Percentiles rank a stretch among this genome's conserved stretches.
phyloP scores from a whole-genome alignment of 2,797 vertebrate genomes.

The Hyperoplus lanceolatus region DNA sequence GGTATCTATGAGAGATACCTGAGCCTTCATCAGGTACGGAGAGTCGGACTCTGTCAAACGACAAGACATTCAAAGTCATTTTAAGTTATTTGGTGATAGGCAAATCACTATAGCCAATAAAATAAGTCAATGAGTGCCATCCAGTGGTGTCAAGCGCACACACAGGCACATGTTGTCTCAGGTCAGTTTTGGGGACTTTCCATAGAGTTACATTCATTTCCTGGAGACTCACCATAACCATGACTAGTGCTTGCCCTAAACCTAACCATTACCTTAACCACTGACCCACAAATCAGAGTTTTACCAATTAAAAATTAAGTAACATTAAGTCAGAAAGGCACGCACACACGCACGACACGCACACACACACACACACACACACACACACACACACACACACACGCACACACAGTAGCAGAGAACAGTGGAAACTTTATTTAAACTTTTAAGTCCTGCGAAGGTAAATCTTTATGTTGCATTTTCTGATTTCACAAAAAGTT shows the following conservation, averaged over 20 bases:
- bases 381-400: background rate
- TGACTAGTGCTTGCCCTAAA: too few relatives aligned
- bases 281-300: too few relatives aligned
- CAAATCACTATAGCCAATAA: background rate
- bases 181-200: too few relatives aligned
- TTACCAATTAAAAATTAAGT: too few relatives aligned
- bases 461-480: background rate
- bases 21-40: constrained; percentile 60
- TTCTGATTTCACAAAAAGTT: background rate
- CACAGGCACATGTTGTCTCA: background rate
- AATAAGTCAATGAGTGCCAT: constrained; percentile 16
- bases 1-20: constrained; percentile 81
- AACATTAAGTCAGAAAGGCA: too few relatives aligned
- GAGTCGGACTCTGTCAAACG: constrained; percentile 57
- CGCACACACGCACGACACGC: too few relatives aligned
- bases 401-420: background rate
- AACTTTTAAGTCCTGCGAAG: too few relatives aligned
- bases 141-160: constrained; percentile 25
- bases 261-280: too few relatives aligned
- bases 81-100: background rate
- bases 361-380: too few relatives aligned
- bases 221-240: too few relatives aligned
- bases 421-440: background rate
- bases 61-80: background rate
- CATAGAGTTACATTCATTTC: too few relatives aligned